Conservation (phyloP, 2,797 vertebrate genomes). For the Periophthalmus magnuspinnatus region DNA sequence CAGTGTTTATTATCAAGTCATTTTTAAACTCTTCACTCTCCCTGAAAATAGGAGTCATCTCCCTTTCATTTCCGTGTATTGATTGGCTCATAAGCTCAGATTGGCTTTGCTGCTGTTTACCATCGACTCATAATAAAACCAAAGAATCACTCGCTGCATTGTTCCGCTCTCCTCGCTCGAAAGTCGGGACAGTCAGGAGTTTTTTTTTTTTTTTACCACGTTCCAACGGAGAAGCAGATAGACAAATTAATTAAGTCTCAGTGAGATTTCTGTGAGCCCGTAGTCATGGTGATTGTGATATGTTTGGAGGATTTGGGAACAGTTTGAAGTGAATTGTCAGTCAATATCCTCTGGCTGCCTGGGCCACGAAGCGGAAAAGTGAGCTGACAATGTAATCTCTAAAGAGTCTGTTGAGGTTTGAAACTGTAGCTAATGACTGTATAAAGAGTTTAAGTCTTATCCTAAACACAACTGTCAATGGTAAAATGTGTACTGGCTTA, state of each 20-base stretch:
- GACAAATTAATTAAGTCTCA: slow-evolving; percentile 42
- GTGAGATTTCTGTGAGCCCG: slow-evolving; percentile 23
- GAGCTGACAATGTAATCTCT: neutral
- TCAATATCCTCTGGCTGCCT: neutral
- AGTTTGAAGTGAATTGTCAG: neutral
- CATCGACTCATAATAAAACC: slow-evolving; percentile 49
- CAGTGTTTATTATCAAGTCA: slow-evolving; percentile 6
- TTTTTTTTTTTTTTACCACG: too few relatives aligned
- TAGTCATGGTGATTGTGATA: neutral
- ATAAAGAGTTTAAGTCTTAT: neutral
- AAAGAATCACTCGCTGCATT: slow-evolving; percentile 25
- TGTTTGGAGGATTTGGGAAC: neutral
- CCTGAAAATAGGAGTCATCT: slow-evolving; percentile 49
- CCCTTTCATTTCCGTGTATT: slow-evolving; percentile 54
- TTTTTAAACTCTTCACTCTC: slow-evolving; percentile 34
- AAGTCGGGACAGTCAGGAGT: neutral
- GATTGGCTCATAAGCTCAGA: slow-evolving; percentile 58
- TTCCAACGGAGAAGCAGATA: slow-evolving; percentile 27
- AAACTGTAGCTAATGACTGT: neutral
- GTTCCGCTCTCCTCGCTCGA: slow-evolving; percentile 14
- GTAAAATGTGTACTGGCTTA: neutral
- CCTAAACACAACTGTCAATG: neutral
- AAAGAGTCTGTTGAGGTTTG: neutral
- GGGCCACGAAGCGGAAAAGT: neutral
- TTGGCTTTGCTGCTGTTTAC: slow-evolving; percentile 32